phyloP scores from a whole-genome alignment of 2,888 invertebrate species.

The Chrysodeixis includens region DNA sequence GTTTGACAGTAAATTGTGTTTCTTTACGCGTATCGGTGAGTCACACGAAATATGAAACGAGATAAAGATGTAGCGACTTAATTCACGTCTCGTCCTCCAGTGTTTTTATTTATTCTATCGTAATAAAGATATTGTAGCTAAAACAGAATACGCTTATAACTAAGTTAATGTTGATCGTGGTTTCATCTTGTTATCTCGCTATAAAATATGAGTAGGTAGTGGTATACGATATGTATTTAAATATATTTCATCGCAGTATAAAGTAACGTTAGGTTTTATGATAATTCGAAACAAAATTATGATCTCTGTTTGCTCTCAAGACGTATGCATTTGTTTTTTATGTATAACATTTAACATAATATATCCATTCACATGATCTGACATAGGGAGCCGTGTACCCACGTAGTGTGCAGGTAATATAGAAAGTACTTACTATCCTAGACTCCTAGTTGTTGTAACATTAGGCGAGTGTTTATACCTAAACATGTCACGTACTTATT shows the following conservation, averaged over 20 bases:
- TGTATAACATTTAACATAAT: slow-evolving; percentile 48
- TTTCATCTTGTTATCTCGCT: slow-evolving; percentile 54
- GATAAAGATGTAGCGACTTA: slow-evolving; percentile 51
- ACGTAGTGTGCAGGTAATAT: slow-evolving; percentile 26
- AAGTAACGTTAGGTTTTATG: slow-evolving; percentile 57
- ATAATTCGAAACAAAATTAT: slow-evolving; percentile 60
- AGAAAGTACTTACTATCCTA: slow-evolving; percentile 46
- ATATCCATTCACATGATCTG: slow-evolving; percentile 46
- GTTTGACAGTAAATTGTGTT: slow-evolving; percentile 61
- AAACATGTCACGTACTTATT: slow-evolving; percentile 40
- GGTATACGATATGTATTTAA: slow-evolving; percentile 51
- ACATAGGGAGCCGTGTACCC: slow-evolving; percentile 33
- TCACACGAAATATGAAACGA: slow-evolving; percentile 51
- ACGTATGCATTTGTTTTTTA: slow-evolving; percentile 64
- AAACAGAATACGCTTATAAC: slow-evolving; percentile 76
- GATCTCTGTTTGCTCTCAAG: slow-evolving; percentile 75
- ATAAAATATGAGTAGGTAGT: slow-evolving; percentile 52
- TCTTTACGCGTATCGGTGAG: slow-evolving; percentile 51
- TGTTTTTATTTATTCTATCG: slow-evolving; percentile 64
- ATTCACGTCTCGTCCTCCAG: slow-evolving; percentile 49
- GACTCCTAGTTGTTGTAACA: slow-evolving; percentile 36
- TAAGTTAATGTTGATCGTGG: slow-evolving; percentile 58
- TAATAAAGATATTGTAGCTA: slow-evolving; percentile 60
- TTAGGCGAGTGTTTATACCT: slow-evolving; percentile 26
- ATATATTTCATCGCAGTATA: slow-evolving; percentile 45